Base-by-base conservation (phyloP, 2,113 vertebrate genomes). In the Dendrocopos noguchii region DNA sequence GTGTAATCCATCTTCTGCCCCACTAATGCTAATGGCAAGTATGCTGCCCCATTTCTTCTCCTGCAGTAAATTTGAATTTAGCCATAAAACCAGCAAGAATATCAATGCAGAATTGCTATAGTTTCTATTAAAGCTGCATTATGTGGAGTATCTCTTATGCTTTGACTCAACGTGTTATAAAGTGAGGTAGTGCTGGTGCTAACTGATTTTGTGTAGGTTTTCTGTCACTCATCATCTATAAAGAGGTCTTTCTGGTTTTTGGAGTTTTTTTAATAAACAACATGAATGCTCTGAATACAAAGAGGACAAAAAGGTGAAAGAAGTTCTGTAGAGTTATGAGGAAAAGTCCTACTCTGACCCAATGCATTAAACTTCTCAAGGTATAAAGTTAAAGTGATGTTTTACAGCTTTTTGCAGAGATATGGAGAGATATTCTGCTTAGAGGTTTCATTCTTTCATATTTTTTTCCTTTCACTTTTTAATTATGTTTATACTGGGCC, bases 401-500 rank as follows among this genome's bases (percentile, higher is more conserved):
- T 83, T 57, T 52, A 67, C 5, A 33, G 39, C 36, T 84, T 80
- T 78, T 84, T 75, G 19, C 39, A 88, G 52, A 85, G 34, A 78
- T 29, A 42, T 4, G 9, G 34, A 90, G n/a, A 84, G 44, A 42
- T 44, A 44, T 94, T 74, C 87, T 94, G 61, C 80, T 75, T 67
- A 36, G 70, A 50, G 42, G 42, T 33, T 95, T 88, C 47, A 11
- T 55, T 56, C 52, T 36, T 19, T 52, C 42, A 15, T 39, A 80
- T 81, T 89, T 68, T 89, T 88, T 67, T 71, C 24, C 12, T 84
- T 93, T 72, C 57, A 60, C 33, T 90, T 91, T 78, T 85, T 68
- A 85, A 88, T 91, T 57, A 86, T 80, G 47, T 88, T 95, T 93
- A 72, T 78, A 83, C 31, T 93, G 90, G 76, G 59, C 33, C 44